These are phyloP conservation scores for Kryphioiulus occultus DNA, from an alignment of 2,888 invertebrate species.

Conservation along the genomic window DNA sequence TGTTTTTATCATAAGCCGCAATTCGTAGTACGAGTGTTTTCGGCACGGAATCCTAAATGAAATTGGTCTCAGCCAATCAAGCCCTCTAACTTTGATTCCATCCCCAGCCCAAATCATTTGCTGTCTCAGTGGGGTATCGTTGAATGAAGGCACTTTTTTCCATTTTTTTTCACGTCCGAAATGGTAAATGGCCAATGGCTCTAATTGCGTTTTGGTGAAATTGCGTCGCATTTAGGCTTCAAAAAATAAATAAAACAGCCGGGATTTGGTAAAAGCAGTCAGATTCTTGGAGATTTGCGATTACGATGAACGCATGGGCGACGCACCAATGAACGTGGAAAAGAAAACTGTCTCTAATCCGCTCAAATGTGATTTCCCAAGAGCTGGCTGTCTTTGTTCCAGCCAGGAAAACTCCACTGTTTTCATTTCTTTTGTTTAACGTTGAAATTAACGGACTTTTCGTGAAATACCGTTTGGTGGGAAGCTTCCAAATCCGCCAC, in stretches of 20 bases:
- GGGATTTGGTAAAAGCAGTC: not conserved
- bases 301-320: not conserved
- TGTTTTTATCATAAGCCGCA: not conserved
- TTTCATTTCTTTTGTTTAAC: not conserved
- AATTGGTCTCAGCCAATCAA: not conserved
- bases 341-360: not conserved
- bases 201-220: not conserved
- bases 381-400: not conserved
- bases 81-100: conserved; percentile 18
- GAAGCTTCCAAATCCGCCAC: not conserved
- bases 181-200: conserved; percentile 3
- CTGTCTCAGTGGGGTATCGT: not conserved
- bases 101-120: not conserved
- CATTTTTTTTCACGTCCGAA: not conserved
- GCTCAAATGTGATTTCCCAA: not conserved
- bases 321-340: not conserved
- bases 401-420: not conserved
- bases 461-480: not conserved
- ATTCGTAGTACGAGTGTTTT: not conserved
- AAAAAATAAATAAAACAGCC: not conserved
- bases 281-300: not conserved
- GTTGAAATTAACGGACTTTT: not conserved
- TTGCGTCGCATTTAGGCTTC: not conserved
- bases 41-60: not conserved
- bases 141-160: not conserved